These are phyloP conservation scores for Amphiprion clarkii DNA, from an alignment of 2,797 vertebrate genomes.

Conservation along the genomic window DNA sequence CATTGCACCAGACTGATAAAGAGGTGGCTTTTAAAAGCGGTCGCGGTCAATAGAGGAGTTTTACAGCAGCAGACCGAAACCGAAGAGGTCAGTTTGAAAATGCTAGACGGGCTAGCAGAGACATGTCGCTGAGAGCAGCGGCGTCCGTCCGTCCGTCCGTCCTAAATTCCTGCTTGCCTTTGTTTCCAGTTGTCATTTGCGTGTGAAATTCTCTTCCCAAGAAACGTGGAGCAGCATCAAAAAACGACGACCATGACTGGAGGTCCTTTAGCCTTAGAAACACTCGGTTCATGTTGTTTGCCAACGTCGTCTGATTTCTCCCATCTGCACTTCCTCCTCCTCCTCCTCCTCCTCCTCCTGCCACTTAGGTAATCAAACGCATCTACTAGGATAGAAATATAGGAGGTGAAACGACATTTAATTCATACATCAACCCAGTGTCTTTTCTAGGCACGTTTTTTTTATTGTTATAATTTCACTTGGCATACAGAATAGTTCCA, in stretches of 20 bases:
- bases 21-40: background rate
- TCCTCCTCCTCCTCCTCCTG: background rate
- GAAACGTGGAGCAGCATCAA: background rate
- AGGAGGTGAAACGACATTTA: too few species aligned
- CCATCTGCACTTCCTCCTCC: background rate
- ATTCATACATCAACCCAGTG: too few species aligned
- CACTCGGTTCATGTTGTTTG: slow-evolving; percentile 38
- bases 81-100: background rate
- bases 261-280: background rate
- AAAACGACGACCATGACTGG: background rate
- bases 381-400: too few species aligned
- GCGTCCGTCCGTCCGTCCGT: background rate
- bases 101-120: slow-evolving; percentile 15
- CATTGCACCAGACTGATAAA: background rate
- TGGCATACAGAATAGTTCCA: too few species aligned
- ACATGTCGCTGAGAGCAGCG: background rate
- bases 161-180: slow-evolving; percentile 59
- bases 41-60: background rate
- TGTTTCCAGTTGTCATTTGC: slow-evolving; percentile 31
- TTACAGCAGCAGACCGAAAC: background rate
- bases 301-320: background rate
- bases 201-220: slow-evolving; percentile 17
- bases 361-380: too few species aligned
- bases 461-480: too few species aligned
- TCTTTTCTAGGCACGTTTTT: too few species aligned